phyloP scores from a whole-genome alignment of 2,888 invertebrate species.

The Hypercompe scribonia region DNA sequence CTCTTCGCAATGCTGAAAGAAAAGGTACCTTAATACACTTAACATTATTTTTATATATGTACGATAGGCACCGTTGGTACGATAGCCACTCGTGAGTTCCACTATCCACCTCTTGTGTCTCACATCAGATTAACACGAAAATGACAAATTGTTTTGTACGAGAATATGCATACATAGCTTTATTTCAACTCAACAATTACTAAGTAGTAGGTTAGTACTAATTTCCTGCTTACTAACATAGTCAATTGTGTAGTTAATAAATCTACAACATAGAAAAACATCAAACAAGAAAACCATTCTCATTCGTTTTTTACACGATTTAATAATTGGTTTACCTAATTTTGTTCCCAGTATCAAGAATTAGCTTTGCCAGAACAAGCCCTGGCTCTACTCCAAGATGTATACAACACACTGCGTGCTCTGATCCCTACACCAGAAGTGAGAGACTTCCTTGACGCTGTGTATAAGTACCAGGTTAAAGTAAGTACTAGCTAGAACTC shows the following conservation, averaged over 20 bases:
- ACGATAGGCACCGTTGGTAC: not conserved
- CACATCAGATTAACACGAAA: not conserved
- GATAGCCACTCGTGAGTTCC: not conserved
- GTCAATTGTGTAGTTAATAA: too few species aligned
- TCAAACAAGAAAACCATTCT: too few species aligned
- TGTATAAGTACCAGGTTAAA: constrained; percentile 88
- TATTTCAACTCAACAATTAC: not conserved
- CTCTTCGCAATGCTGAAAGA: constrained; percentile 71
- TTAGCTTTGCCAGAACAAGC: constrained; percentile 87
- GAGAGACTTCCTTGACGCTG: constrained; percentile 86
- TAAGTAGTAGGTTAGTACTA: not conserved
- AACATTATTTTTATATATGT: not conserved
- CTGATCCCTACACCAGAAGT: constrained; percentile 89
- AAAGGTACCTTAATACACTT: constrained; percentile 61
- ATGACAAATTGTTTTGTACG: not conserved
- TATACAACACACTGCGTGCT: constrained; percentile 84
- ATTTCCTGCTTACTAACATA: too few species aligned
- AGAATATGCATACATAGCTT: not conserved
- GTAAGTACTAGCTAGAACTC: constrained; percentile 62
- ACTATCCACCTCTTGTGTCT: too few species aligned
- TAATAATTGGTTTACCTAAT: not conserved
- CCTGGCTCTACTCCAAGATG: constrained; percentile 83
- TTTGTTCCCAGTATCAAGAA: constrained; percentile 66
- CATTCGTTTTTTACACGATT: not conserved
- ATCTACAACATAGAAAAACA: not conserved